Conservation (phyloP, 2,797 vertebrate genomes). For the Mallotus villosus region DNA sequence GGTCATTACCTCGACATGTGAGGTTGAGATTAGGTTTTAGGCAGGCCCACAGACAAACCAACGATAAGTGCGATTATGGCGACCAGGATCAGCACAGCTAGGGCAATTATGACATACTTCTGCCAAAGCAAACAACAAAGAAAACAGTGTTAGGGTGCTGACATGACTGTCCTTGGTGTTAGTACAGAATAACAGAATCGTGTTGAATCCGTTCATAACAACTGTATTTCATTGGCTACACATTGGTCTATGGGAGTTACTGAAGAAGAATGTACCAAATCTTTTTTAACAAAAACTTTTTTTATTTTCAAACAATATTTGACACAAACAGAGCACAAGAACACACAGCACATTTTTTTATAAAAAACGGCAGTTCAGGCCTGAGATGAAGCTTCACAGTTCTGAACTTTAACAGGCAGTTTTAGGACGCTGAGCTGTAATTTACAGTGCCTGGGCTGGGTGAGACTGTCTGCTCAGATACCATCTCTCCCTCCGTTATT, state of each 20-base stretch:
- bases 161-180: not conserved
- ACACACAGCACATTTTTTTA: not conserved
- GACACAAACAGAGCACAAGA: slow-evolving; percentile 2
- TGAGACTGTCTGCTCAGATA: not conserved
- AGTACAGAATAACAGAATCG: not conserved
- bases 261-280: no score
- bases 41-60: slow-evolving; percentile 70
- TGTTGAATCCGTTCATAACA: not conserved
- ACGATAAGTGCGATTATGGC: slow-evolving; percentile 73
- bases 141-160: slow-evolving; percentile 8
- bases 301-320: slow-evolving; percentile 7
- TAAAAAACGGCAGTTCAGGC: not conserved
- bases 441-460: not conserved
- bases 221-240: not conserved
- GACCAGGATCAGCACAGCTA: slow-evolving; percentile 62
- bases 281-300: no score
- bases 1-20: slow-evolving; percentile 20
- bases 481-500: not conserved
- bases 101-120: slow-evolving; percentile 77
- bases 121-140: slow-evolving; percentile 63
- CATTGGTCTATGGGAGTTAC: not conserved
- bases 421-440: not conserved
- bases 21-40: slow-evolving; percentile 21
- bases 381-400: not conserved
- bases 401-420: not conserved